phyloP scores from a whole-genome alignment of 2,797 vertebrate genomes.

The Channallabes apus region DNA sequence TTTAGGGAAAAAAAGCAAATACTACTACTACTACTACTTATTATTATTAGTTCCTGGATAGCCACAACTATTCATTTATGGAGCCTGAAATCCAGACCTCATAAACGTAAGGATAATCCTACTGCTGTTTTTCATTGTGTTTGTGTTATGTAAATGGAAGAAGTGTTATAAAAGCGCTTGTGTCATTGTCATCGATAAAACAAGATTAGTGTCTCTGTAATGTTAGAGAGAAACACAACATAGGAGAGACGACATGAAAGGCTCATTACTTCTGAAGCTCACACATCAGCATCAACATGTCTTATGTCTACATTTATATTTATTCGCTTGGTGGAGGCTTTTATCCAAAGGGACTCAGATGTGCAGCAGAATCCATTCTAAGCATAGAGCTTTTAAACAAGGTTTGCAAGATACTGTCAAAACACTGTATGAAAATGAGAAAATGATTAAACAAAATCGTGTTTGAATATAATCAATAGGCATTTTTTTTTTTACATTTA shows the following conservation, averaged over 20 bases:
- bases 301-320: conserved; percentile 26
- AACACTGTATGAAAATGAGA: background rate
- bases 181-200: conserved; percentile 11
- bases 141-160: background rate
- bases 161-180: conserved; percentile 1
- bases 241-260: conserved; percentile 7
- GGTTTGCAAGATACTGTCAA: background rate
- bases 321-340: conserved; percentile 5
- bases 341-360: conserved; percentile 16
- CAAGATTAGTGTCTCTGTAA: conserved; percentile 22
- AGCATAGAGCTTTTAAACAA: background rate
- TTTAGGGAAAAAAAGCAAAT: background rate
- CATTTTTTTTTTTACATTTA: background rate
- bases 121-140: background rate
- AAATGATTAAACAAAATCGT: background rate
- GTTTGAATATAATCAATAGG: background rate
- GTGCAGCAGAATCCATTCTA: background rate
- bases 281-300: conserved; percentile 12
- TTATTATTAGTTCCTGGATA: too few species aligned
- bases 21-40: too few species aligned
- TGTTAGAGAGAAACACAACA: background rate
- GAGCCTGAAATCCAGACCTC: background rate
- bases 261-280: conserved; percentile 10
- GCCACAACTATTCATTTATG: background rate
- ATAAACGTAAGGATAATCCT: background rate